Evolutionary conservation across 37 sponge, comb jelly and placozoan species (phyloP).

Genomic region (Spongia lamella): DNA sequence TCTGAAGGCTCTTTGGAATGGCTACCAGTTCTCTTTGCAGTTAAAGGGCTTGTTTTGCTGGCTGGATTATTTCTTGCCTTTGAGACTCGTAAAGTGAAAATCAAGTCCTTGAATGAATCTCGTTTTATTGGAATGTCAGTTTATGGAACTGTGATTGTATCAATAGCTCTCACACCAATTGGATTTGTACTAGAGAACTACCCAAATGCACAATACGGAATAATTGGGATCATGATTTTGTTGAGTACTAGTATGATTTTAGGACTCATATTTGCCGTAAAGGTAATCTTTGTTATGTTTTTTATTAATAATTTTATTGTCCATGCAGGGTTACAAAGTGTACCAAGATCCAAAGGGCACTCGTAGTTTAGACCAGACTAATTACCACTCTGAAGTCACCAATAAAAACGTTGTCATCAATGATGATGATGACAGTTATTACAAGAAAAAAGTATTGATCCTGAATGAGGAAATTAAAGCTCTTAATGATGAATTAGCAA

Average conservation of each 20-base stretch:
- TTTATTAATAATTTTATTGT: too few species aligned
- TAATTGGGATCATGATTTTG: slow-evolving; percentile 47
- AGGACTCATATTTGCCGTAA: slow-evolving; percentile 50
- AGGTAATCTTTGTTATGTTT: slow-evolving; percentile 39
- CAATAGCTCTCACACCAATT: slow-evolving; percentile 42
- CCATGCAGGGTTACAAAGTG: too few species aligned
- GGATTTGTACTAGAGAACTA: slow-evolving; percentile 22
- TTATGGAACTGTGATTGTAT: slow-evolving; percentile 52
- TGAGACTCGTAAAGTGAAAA: slow-evolving; percentile 61
- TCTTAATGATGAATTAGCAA: too few species aligned
- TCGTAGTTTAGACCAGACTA: too few species aligned
- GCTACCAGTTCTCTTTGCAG: slow-evolving; percentile 37
- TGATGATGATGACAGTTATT: too few species aligned
- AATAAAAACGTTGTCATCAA: too few species aligned
- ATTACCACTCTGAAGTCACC: too few species aligned
- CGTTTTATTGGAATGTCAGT: slow-evolving; percentile 49
- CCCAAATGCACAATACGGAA: slow-evolving; percentile 30
- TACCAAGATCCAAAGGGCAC: too few species aligned
- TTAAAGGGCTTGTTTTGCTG: slow-evolving; percentile 59
- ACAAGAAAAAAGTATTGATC: too few species aligned
- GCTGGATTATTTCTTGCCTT: slow-evolving; percentile 58
- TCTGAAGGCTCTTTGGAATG: slow-evolving; percentile 9
- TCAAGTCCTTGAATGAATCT: slow-evolving; percentile 57
- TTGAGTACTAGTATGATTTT: slow-evolving; percentile 46
- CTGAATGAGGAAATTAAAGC: too few species aligned